A percentile compares a stretch with the other conserved stretches of the same genome.
These are phyloP conservation scores for Alfaro cultratus DNA, from an alignment of 2,797 vertebrate species.

Conservation along the genomic window DNA sequence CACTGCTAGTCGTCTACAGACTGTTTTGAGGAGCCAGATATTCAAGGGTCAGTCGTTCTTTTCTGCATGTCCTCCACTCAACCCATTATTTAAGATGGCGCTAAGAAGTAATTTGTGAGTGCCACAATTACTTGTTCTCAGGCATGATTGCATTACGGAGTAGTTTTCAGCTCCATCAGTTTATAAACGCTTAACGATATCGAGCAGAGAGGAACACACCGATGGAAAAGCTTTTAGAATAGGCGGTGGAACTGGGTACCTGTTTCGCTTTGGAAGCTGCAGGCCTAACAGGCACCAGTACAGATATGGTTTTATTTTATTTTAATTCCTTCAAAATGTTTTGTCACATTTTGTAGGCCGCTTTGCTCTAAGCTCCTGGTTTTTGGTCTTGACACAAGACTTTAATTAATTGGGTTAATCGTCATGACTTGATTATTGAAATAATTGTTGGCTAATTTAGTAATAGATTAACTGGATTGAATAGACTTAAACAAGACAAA, in stretches of 20 bases:
- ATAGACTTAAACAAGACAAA: too few relatives aligned
- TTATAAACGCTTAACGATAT: slow-evolving; percentile 30
- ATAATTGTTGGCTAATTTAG: too few relatives aligned
- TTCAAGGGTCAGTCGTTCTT: neutral
- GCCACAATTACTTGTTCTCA: slow-evolving; percentile 45
- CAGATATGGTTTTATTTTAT: neutral
- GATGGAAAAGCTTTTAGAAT: slow-evolving; percentile 24
- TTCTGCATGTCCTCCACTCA: slow-evolving; percentile 17
- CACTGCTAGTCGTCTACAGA: slow-evolving; percentile 29
- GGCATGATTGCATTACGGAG: slow-evolving; percentile 59
- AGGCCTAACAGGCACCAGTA: neutral
- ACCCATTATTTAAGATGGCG: slow-evolving; percentile 6
- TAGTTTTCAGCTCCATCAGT: slow-evolving; percentile 17
- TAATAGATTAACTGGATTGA: too few relatives aligned
- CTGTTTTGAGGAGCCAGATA: slow-evolving; percentile 25
- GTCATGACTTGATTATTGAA: too few relatives aligned
- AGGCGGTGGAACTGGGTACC: neutral
- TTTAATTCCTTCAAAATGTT: neutral
- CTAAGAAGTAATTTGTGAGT: slow-evolving; percentile 61
- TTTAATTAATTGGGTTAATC: too few relatives aligned
- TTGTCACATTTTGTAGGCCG: slow-evolving; percentile 39
- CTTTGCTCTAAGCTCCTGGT: slow-evolving; percentile 46
- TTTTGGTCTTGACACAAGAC: slow-evolving; percentile 55
- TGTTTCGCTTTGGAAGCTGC: neutral
- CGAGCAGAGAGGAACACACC: slow-evolving; percentile 36